A percentile compares a stretch with the other conserved stretches of the same genome.
phyloP scores from a whole-genome alignment of 2,797 vertebrate genomes.

The Halcyon chelicuti region DNA sequence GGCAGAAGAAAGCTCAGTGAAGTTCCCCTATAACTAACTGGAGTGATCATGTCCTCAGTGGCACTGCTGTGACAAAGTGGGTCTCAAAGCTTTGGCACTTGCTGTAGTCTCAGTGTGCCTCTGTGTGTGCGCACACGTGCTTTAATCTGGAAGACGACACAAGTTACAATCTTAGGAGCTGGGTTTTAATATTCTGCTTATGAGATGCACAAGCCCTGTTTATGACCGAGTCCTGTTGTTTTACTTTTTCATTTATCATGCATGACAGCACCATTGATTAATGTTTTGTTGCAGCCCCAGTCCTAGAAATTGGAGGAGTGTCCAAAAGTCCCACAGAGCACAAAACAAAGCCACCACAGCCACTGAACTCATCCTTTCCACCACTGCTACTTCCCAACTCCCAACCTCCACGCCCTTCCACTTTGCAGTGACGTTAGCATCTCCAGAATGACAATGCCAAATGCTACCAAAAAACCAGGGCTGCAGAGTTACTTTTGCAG shows the following conservation, averaged over 20 bases:
- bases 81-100: neutral
- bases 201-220: neutral
- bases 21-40: neutral
- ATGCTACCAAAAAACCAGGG: fast-evolving
- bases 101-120: neutral
- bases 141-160: neutral
- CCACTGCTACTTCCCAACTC: neutral
- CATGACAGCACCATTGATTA: neutral
- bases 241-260: neutral
- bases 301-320: neutral
- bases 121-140: too few relatives aligned
- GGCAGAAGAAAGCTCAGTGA: neutral
- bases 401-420: neutral
- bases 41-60: neutral
- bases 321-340: neutral
- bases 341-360: neutral
- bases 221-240: neutral
- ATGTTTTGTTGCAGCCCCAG: fast-evolving
- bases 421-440: neutral
- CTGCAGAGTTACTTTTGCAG: neutral
- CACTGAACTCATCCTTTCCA: neutral
- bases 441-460: neutral
- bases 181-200: neutral
- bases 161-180: neutral
- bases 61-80: neutral